These are phyloP conservation scores for Eubasilissa regina DNA, from an alignment of 1,140 invertebrate genomes.

Conservation along the genomic window DNA sequence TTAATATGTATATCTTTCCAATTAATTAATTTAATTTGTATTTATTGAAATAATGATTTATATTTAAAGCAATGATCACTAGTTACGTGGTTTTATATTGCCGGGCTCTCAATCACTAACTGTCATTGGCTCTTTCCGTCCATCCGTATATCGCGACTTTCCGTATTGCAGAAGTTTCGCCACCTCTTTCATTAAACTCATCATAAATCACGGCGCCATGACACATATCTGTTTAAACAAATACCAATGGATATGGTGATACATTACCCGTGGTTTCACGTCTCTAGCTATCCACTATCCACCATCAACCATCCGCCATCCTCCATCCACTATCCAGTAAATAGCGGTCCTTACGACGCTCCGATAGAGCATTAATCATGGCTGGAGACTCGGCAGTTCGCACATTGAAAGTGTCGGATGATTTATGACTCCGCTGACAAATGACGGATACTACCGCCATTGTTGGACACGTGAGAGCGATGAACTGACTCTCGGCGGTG, in stretches of 20 bases:
- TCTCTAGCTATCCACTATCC: background rate
- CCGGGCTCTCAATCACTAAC: too few relatives aligned
- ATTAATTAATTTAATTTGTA: too few relatives aligned
- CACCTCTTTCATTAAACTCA: slow-evolving; percentile 41
- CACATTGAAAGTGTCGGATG: slow-evolving; percentile 45
- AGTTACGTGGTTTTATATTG: too few relatives aligned
- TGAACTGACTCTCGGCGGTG: slow-evolving; percentile 27
- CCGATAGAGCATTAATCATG: slow-evolving; percentile 42
- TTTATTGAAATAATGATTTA: too few relatives aligned
- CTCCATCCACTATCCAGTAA: slow-evolving; percentile 5
- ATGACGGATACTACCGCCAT: slow-evolving; percentile 44
- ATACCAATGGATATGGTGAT: slow-evolving; percentile 35
- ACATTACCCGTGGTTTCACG: slow-evolving; percentile 33
- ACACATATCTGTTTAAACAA: slow-evolving; percentile 42
- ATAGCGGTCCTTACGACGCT: slow-evolving; percentile 25
- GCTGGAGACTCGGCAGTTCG: slow-evolving; percentile 36
- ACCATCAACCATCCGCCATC: too few relatives aligned
- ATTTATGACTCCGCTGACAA: slow-evolving; percentile 50
- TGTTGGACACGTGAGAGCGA: slow-evolving; percentile 45
- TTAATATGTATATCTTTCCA: too few relatives aligned
- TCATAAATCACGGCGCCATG: slow-evolving; percentile 50
- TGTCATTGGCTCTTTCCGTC: background rate
- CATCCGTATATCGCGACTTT: slow-evolving; percentile 17
- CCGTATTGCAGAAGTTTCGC: slow-evolving; percentile 12
- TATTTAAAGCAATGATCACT: too few relatives aligned